A percentile compares a stretch with the other conserved stretches of the same genome.
Conservation (phyloP, 1,140 invertebrate species). For the Drosophila serrata region DNA sequence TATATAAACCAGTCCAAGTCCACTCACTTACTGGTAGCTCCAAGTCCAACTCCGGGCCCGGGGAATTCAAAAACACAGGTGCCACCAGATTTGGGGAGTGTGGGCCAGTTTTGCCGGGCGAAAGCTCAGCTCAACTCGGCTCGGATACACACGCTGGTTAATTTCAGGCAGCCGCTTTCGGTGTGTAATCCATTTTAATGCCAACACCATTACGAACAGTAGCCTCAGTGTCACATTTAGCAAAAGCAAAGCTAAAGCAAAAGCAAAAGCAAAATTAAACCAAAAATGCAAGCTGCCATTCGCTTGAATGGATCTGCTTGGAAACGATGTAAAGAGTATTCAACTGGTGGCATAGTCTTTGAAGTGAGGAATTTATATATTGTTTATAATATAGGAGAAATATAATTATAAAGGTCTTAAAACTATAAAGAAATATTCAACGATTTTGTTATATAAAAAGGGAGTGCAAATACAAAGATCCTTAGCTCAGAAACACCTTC, state of each 20-base stretch:
- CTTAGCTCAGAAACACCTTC: neutral
- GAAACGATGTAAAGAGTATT: constrained; percentile 21
- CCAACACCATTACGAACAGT: constrained; percentile 84
- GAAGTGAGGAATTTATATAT: neutral
- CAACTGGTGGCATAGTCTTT: neutral
- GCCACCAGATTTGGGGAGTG: constrained; percentile 47
- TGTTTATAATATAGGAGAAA: neutral
- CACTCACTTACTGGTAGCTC: constrained; percentile 5
- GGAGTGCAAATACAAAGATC: too few species aligned
- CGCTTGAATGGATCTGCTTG: constrained; percentile 47
- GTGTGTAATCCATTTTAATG: constrained; percentile 84
- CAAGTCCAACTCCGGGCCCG: constrained; percentile 2
- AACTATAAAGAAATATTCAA: neutral
- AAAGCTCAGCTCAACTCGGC: constrained; percentile 50
- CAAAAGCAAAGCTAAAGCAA: constrained; percentile 59
- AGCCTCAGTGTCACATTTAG: constrained; percentile 83
- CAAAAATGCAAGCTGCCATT: constrained; percentile 62
- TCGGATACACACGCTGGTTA: constrained; percentile 43
- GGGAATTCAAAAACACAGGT: constrained; percentile 35
- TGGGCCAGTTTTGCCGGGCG: constrained; percentile 41
- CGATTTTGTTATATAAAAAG: neutral
- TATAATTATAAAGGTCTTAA: too few species aligned
- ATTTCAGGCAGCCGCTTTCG: constrained; percentile 68
- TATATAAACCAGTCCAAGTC: constrained; percentile 67
- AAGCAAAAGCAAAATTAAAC: constrained; percentile 35